These are phyloP conservation scores for Acrocephalus arundinaceus DNA, from an alignment of 2,113 vertebrate species.

Conservation along the genomic window DNA sequence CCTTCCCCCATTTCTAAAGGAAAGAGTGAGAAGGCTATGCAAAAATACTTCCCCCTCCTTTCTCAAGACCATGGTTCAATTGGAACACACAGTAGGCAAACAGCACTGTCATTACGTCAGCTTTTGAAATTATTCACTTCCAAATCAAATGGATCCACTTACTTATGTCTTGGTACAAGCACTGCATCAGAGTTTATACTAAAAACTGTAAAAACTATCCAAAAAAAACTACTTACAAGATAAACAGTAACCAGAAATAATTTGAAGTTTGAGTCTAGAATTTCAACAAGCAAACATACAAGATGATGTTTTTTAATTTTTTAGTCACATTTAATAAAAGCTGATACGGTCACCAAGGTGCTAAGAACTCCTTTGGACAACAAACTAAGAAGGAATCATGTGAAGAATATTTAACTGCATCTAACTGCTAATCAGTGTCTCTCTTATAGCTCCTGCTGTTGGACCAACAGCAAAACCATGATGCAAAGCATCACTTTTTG, in stretches of 20 bases:
- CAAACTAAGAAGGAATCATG: neutral
- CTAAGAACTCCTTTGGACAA: neutral
- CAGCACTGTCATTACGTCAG: neutral
- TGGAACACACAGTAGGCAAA: neutral
- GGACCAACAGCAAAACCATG: neutral
- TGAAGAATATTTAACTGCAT: neutral
- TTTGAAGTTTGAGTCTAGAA: neutral
- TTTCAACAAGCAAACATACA: neutral
- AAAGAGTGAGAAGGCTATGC: neutral
- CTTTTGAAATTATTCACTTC: neutral
- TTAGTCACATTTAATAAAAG: neutral
- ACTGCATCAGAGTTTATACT: fast-evolving
- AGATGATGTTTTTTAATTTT: neutral
- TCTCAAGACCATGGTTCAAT: neutral
- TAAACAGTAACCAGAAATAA: neutral
- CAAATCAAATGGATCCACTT: neutral
- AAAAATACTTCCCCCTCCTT: neutral
- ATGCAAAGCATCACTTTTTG: neutral
- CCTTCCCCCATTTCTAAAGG: neutral
- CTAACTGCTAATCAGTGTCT: neutral
- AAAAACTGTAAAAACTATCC: neutral
- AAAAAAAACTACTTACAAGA: neutral
- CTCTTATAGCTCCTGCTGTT: neutral
- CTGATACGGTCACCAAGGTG: neutral
- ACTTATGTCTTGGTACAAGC: neutral